phyloP scores from a whole-genome alignment of 2,113 vertebrate species.

The Callipepla squamata region DNA sequence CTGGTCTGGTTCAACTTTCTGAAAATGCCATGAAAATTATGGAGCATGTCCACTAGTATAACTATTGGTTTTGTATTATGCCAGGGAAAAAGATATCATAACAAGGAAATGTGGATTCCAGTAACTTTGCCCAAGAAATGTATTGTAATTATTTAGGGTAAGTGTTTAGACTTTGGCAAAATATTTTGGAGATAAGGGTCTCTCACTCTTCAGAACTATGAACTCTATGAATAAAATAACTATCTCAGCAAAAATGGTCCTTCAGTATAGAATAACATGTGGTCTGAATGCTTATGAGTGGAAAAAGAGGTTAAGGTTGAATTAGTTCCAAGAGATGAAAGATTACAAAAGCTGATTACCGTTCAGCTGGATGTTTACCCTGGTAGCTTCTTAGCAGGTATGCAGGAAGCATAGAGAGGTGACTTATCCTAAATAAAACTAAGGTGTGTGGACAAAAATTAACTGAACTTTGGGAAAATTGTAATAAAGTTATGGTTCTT shows the following conservation, averaged over 20 bases:
- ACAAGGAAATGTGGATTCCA: neutral
- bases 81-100: neutral
- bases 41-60: neutral
- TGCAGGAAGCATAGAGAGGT: neutral
- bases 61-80: neutral
- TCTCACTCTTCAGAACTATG: neutral
- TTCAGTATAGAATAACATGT: neutral
- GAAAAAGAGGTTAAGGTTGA: neutral
- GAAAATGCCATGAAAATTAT: neutral
- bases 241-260: neutral
- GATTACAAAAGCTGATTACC: neutral
- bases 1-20: neutral
- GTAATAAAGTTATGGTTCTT: neutral
- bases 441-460: neutral
- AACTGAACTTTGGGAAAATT: neutral
- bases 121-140: neutral
- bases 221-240: neutral
- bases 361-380: neutral
- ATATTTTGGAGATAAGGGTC: neutral
- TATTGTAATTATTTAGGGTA: neutral
- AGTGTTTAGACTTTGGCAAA: neutral
- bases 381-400: neutral
- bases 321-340: neutral
- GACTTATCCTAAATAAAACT: neutral
- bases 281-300: neutral